These are phyloP conservation scores for Rotaria magnacalcarata DNA, from an alignment of 2,888 invertebrate species.

Conservation along the genomic window DNA sequence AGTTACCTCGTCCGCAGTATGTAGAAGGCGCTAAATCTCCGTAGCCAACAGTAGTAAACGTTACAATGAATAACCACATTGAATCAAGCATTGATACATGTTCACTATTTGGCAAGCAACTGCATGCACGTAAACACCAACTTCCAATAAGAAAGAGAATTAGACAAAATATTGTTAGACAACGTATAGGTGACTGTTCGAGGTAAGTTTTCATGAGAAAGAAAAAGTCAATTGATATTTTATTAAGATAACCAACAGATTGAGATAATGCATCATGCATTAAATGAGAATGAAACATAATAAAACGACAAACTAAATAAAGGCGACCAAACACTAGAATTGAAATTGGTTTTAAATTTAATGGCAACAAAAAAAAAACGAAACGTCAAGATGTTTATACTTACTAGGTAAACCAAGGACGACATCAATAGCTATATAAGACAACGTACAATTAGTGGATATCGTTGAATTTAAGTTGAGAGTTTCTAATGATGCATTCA, in stretches of 20 bases:
- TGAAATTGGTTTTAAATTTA: not conserved
- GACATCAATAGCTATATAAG: not conserved
- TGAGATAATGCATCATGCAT: slow-evolving; percentile 58
- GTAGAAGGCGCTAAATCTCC: slow-evolving; percentile 58
- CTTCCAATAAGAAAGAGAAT: slow-evolving; percentile 53
- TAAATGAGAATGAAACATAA: slow-evolving; percentile 56
- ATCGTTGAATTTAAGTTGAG: not conserved
- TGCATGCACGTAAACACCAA: slow-evolving; percentile 56
- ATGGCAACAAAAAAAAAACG: not conserved
- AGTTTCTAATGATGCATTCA: slow-evolving; percentile 45
- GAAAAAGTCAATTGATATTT: slow-evolving; percentile 88
- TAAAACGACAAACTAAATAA: slow-evolving; percentile 49
- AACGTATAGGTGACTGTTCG: slow-evolving; percentile 56
- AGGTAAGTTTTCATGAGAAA: slow-evolving; percentile 59
- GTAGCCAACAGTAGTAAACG: slow-evolving; percentile 58
- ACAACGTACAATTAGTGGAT: not conserved
- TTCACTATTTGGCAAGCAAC: slow-evolving; percentile 50
- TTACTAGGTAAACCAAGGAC: not conserved
- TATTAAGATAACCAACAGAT: slow-evolving; percentile 69
- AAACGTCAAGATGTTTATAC: not conserved
- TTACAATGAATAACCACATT: slow-evolving; percentile 58
- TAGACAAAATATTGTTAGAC: slow-evolving; percentile 51
- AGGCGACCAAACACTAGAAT: not conserved
- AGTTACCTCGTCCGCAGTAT: slow-evolving; percentile 53
- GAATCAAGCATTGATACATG: slow-evolving; percentile 56